Base-by-base conservation (phyloP, 2,888 invertebrate genomes). In the Lasius fuliginosus region DNA sequence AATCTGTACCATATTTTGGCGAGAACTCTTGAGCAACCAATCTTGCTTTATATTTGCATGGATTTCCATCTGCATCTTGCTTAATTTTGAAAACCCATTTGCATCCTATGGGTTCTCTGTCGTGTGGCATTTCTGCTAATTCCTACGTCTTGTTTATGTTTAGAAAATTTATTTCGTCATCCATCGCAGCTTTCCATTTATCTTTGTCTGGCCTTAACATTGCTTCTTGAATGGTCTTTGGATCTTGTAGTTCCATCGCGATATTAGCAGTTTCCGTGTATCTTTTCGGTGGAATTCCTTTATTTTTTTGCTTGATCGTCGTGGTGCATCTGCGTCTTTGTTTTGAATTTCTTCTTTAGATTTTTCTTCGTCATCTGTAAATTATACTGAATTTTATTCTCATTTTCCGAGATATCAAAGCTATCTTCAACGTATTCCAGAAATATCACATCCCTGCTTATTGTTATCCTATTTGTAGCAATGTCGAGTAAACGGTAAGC, bases 401-500 rank as follows among this genome's bases (percentile, higher is more conserved):
- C 30, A 62, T 62, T 6, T 18, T 62, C 8, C 15, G 18, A 18
- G 2, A 18, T 33, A 15, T 62, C 30, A 15, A 33, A 18, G 15
- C 3, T 30, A 18, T 73, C 11, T 84, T 58, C 69, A 33, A 86
- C 87, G 69, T 83, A 84, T 53, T 86, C 89, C 71, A 85, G 67
- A 65, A 82, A 88, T 42, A 82, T 60, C 0, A 88, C 89, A 36
- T 91, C 89, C 0, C 88, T 60, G 60, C 88, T 89, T 18, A 86
- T 86, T 4, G 23, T 86, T 1, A 88, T 58, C 30, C 74, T 73
- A n/a, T 71, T 69, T 0, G 89, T 89, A 3, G n/a, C n/a, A n/a
- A n/a, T n/a, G 36, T 87, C 79, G 0, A 88, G n/a, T 27, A 89
- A 77, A 56, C 88, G 65, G 3, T 74, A 90, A 18, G 84, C 87